Evolutionary conservation across 2,888 invertebrate genomes (phyloP).

Genomic region (Drosophila tripunctata): DNA sequence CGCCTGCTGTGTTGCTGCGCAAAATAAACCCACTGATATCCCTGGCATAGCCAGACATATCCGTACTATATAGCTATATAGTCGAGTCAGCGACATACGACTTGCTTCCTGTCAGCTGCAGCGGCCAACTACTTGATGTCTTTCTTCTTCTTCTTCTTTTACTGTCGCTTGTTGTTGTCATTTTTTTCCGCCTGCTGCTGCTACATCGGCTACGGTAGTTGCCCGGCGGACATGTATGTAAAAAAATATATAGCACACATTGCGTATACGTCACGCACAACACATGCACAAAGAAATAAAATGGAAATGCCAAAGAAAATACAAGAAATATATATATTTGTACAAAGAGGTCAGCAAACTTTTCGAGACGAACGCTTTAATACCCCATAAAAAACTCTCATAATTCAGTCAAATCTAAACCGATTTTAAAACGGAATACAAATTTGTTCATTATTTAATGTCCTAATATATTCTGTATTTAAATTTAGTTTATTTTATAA

Average conservation of each 20-base stretch:
- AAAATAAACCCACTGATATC: slow-evolving; percentile 59
- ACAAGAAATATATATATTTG: not conserved
- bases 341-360: too few relatives aligned
- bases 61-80: not conserved
- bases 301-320: slow-evolving; percentile 6
- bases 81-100: slow-evolving; percentile 40
- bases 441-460: too few relatives aligned
- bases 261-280: slow-evolving; percentile 71
- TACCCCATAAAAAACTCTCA: slow-evolving; percentile 2
- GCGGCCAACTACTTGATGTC: slow-evolving; percentile 19
- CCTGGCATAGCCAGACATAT: slow-evolving; percentile 27
- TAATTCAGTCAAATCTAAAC: too few relatives aligned
- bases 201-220: too few relatives aligned
- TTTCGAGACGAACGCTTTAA: slow-evolving; percentile 10
- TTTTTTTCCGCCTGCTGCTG: slow-evolving; percentile 30
- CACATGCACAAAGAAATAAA: slow-evolving; percentile 34
- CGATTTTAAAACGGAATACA: too few relatives aligned
- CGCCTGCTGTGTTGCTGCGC: slow-evolving; percentile 45
- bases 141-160: slow-evolving; percentile 18
- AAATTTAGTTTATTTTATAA: not conserved
- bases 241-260: slow-evolving; percentile 73
- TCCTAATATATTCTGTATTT: not conserved
- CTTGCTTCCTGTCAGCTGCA: slow-evolving; percentile 55
- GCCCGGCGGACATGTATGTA: slow-evolving; percentile 69
- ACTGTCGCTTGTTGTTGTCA: slow-evolving; percentile 2